Base-by-base conservation (phyloP, 2,797 vertebrate species). In the Champsocephalus gunnari region DNA sequence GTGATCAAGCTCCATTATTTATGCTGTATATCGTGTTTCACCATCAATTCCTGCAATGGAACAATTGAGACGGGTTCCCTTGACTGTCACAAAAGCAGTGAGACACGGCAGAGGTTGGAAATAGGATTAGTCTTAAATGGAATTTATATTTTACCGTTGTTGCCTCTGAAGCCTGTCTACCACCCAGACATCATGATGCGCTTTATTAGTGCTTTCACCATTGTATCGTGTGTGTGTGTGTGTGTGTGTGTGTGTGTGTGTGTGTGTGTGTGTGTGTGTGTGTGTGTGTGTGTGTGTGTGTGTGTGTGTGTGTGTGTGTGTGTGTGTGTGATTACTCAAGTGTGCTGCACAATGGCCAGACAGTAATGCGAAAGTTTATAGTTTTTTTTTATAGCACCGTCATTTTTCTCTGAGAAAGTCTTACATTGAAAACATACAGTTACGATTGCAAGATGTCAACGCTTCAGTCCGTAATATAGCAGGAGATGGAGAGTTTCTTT, bases 71-170 rank as follows among this genome's bases (percentile, higher is more conserved):
- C 92, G 84, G 90, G 94, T 95, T 92, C 90, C 82, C 86, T 92
- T 79, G 90, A 90, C 92, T 92, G 94, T 94, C 92, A 94, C 94
- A 93, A 92, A 88, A 90, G 90, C 91, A 88, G 77, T 66, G 89
- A 93, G 90, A 89, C 90, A 87, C 89, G 63, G 89, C 90, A 90
- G 92, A 93, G 93, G 91, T 93, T 93, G 93, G 83, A 93, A 95
- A 95, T 94, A 87, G 93, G 93, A 95, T 96, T 95, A 95, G 89
- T 87, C 81, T 93, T 94, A 95, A 95, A 95, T 88, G 89, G 93
- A 96, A 95, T 96, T 95, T 93, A 95, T 95, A 95, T 95, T 95
- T 92, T 93, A 89, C 91, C 75, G 83, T 92, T 85, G 92, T 88
- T 87, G 90, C 91, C 92, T 95, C 89, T 81, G 74, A 91, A 92